A percentile compares a stretch with the other conserved stretches of the same genome.
Conservation (phyloP, 2,888 invertebrate species). For the Serrognathus titanus region DNA sequence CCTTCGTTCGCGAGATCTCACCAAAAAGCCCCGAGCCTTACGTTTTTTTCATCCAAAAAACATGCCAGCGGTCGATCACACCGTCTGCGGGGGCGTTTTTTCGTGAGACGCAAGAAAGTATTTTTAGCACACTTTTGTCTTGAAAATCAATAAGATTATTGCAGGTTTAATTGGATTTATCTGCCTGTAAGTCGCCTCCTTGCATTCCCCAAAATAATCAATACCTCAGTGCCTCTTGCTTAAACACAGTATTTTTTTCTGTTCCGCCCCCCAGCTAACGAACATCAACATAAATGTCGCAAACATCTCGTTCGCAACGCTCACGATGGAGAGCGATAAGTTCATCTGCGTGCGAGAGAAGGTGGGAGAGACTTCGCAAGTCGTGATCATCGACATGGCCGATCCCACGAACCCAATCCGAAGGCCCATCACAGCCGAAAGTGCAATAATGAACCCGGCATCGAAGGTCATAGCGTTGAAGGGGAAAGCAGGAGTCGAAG, state of each 20-base stretch:
- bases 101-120: background rate
- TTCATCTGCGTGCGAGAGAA: slow-evolving; percentile 98
- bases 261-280: slow-evolving; percentile 69
- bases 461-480: slow-evolving; percentile 97
- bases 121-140: background rate
- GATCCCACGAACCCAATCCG: slow-evolving; percentile 93
- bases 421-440: slow-evolving; percentile 96
- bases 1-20: slow-evolving; percentile 18
- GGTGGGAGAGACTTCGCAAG: slow-evolving; percentile 92
- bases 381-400: slow-evolving; percentile 97
- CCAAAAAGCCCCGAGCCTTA: background rate
- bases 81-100: background rate
- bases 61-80: background rate
- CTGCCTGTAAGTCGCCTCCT: background rate
- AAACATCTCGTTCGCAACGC: slow-evolving; percentile 96
- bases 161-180: background rate
- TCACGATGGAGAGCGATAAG: slow-evolving; percentile 99
- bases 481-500: slow-evolving; percentile 69
- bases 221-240: background rate
- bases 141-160: background rate
- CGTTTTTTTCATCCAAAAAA: background rate
- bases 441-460: slow-evolving; percentile 99
- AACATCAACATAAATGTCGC: slow-evolving; percentile 96
- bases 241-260: background rate
- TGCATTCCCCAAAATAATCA: slow-evolving; percentile 13